Conservation (phyloP, 2,797 vertebrate species). For the Enteromius paludinosus region DNA sequence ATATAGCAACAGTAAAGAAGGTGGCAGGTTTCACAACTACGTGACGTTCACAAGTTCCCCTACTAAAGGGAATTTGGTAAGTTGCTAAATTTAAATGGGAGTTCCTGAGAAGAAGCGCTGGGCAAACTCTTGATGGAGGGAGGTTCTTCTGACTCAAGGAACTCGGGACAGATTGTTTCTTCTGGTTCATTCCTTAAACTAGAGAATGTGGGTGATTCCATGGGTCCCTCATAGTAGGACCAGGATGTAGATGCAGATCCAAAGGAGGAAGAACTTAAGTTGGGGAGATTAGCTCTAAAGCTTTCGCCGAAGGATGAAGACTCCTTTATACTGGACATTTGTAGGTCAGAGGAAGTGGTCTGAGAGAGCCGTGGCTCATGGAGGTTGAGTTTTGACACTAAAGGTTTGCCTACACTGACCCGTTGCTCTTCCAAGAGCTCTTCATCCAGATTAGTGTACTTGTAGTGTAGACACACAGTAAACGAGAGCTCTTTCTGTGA, state of each 20-base stretch:
- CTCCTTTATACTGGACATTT: constrained; percentile 61
- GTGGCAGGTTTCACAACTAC: not conserved
- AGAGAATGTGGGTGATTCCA: not conserved
- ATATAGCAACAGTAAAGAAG: not conserved
- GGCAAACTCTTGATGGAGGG: constrained; percentile 69
- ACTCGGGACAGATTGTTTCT: constrained; percentile 73
- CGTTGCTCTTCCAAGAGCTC: constrained; percentile 77
- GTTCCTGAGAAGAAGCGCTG: constrained; percentile 59
- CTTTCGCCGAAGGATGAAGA: constrained; percentile 64
- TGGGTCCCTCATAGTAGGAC: constrained; percentile 50
- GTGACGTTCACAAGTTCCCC: not conserved
- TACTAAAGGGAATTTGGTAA: constrained; percentile 69
- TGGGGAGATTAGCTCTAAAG: not conserved
- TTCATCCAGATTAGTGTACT: constrained; percentile 81
- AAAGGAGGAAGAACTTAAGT: constrained; percentile 48
- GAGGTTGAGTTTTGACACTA: constrained; percentile 89
- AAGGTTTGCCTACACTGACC: constrained; percentile 83
- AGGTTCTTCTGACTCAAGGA: constrained; percentile 54
- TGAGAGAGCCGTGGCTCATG: constrained; percentile 63
- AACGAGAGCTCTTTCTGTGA: constrained; percentile 82
- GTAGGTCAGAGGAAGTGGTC: constrained; percentile 56
- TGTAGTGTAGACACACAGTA: constrained; percentile 83
- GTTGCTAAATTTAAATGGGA: constrained; percentile 69
- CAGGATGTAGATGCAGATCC: constrained; percentile 59
- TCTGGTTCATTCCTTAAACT: constrained; percentile 75